A percentile compares a stretch with the other conserved stretches of the same genome.
Conservation (phyloP, 2,113 vertebrate species). For the Hylia prasina region DNA sequence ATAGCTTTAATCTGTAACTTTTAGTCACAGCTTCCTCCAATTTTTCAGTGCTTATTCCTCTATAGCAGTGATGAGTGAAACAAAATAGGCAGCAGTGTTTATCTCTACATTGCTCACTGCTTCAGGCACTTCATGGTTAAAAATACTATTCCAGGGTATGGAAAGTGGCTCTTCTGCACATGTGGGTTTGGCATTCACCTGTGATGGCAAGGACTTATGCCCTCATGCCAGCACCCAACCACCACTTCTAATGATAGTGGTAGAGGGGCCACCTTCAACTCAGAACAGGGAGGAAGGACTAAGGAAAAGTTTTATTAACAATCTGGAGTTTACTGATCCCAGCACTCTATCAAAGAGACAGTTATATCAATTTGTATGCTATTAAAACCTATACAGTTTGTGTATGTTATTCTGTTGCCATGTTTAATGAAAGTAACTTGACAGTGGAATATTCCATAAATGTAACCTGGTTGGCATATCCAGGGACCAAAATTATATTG, state of each 20-base stretch:
- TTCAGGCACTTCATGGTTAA: neutral
- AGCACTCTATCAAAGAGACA: neutral
- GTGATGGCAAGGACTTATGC: neutral
- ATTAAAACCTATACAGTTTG: neutral
- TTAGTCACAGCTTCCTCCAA: neutral
- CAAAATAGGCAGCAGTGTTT: neutral
- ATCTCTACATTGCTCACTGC: neutral
- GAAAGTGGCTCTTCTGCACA: neutral
- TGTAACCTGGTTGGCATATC: neutral
- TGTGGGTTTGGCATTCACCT: neutral
- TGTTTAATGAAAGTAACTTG: constrained; percentile 15
- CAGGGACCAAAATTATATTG: constrained; percentile 12
- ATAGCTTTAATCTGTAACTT: neutral
- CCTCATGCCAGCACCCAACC: neutral
- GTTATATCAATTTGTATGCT: neutral
- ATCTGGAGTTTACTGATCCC: neutral
- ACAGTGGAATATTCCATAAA: neutral
- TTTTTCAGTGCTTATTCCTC: neutral
- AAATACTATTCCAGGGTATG: neutral
- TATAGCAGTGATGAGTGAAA: neutral
- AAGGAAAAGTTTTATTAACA: neutral
- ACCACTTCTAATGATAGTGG: neutral
- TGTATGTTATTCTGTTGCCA: neutral
- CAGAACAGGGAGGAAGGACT: neutral
- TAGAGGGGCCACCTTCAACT: neutral